phyloP scores from a whole-genome alignment of 2,888 invertebrate genomes.

The Diarsia brunnea region DNA sequence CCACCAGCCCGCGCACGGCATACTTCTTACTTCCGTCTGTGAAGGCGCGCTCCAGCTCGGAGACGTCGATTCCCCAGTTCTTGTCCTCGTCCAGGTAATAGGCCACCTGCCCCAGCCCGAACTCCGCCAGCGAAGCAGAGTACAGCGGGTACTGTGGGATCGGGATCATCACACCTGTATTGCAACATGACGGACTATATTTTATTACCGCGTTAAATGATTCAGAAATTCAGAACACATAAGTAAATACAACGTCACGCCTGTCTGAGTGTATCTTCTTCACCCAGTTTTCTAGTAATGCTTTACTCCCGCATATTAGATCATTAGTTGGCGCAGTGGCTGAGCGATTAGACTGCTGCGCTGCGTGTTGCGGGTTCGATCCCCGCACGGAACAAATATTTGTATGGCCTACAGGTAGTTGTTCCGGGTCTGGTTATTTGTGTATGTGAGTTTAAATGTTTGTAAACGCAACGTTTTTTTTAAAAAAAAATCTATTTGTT shows the following conservation, averaged over 20 bases:
- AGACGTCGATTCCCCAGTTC: slow-evolving; percentile 95
- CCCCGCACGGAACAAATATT: no score
- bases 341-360: no score
- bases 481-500: no score
- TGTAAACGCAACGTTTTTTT: no score
- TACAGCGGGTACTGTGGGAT: slow-evolving; percentile 99
- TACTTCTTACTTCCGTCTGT: slow-evolving; percentile 91
- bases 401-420: no score
- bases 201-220: neutral
- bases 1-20: slow-evolving; percentile 95
- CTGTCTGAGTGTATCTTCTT: no score
- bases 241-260: neutral
- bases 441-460: no score
- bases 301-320: neutral
- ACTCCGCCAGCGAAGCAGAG: slow-evolving; percentile 98
- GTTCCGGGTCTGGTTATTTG: no score
- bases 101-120: slow-evolving; percentile 95
- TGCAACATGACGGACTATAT: neutral
- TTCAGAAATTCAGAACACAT: neutral
- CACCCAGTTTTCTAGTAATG: neutral
- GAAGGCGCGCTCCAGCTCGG: slow-evolving; percentile 95
- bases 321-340: no score
- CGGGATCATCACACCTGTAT: slow-evolving; percentile 97
- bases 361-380: no score
- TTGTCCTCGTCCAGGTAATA: slow-evolving; percentile 98